phyloP scores from a whole-genome alignment of 1,140 invertebrate genomes.

The Drosophila sucinea region DNA sequence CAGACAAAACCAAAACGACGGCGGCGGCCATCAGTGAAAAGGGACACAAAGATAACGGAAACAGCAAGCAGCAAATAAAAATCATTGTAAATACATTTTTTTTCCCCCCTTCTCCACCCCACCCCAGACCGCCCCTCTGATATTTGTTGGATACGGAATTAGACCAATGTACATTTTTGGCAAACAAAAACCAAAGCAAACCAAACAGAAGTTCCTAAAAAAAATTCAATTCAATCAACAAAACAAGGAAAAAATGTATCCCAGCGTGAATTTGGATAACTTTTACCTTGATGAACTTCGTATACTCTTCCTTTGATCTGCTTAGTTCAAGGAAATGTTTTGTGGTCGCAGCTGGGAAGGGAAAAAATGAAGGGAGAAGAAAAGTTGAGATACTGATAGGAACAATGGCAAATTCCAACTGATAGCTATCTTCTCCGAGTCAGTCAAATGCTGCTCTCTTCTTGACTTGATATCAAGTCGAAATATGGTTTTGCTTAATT shows the following conservation, averaged over 20 bases:
- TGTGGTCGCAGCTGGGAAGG: too few species aligned
- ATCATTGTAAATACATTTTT: slow-evolving; percentile 71
- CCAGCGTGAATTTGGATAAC: background rate
- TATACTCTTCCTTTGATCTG: background rate
- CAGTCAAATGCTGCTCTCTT: too few species aligned
- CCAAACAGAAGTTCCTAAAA: slow-evolving; percentile 28
- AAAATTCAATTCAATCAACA: slow-evolving; percentile 56
- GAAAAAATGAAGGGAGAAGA: too few species aligned
- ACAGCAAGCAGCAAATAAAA: slow-evolving; percentile 62
- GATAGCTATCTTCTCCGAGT: too few species aligned
- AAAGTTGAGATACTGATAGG: too few species aligned
- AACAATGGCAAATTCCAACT: too few species aligned
- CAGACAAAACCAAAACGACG: slow-evolving; percentile 25
- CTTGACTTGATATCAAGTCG: too few species aligned
- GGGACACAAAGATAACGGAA: slow-evolving; percentile 68
- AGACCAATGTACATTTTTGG: slow-evolving; percentile 18
- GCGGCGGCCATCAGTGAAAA: slow-evolving; percentile 32
- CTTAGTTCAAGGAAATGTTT: too few species aligned
- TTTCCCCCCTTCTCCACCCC: background rate
- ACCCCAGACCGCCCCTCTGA: background rate
- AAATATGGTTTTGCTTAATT: too few species aligned
- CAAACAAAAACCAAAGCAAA: slow-evolving; percentile 43
- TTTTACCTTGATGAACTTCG: background rate
- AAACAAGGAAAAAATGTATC: background rate
- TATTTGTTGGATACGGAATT: slow-evolving; percentile 5